A percentile compares a stretch with the other conserved stretches of the same genome.
Evolutionary conservation across 2,797 vertebrate species (phyloP).

Genomic region (Clamator glandarius): DNA sequence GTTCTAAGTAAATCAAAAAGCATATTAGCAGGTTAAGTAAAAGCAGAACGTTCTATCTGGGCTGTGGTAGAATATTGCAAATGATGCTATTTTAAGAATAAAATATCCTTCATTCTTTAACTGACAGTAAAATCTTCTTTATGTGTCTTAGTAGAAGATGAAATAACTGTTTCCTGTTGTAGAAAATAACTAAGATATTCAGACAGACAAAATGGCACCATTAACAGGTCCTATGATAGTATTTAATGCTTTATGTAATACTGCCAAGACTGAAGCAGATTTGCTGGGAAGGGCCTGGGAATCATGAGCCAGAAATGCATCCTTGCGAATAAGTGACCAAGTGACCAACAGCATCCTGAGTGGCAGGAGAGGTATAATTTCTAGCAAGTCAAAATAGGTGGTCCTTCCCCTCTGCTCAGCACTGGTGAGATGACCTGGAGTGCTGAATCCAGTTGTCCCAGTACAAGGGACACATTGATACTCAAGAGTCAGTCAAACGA

Average conservation of each 20-base stretch:
- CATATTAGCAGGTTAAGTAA: conserved; percentile 11
- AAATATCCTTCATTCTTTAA: conserved; percentile 11
- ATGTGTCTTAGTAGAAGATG: not conserved
- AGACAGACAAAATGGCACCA: not conserved
- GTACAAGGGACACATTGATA: not conserved
- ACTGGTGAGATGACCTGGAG: not conserved
- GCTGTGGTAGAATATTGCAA: not conserved
- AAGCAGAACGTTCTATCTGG: not conserved
- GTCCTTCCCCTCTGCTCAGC: not conserved
- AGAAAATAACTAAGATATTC: not conserved
- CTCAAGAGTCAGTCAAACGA: not conserved
- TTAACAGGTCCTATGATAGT: not conserved
- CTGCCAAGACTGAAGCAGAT: not conserved
- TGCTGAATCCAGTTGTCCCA: not conserved
- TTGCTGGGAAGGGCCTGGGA: not conserved
- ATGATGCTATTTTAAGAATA: not conserved
- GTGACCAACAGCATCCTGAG: not conserved
- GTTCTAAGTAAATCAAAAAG: conserved; percentile 27
- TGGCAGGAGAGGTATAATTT: not conserved
- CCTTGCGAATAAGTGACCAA: not conserved
- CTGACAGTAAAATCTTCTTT: not conserved
- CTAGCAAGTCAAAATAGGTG: not conserved
- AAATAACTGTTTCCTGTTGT: not conserved
- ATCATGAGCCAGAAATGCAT: not conserved
- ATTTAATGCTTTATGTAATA: not conserved